phyloP scores from a whole-genome alignment of 2,888 invertebrate species.

The Deroplatys truncata region DNA sequence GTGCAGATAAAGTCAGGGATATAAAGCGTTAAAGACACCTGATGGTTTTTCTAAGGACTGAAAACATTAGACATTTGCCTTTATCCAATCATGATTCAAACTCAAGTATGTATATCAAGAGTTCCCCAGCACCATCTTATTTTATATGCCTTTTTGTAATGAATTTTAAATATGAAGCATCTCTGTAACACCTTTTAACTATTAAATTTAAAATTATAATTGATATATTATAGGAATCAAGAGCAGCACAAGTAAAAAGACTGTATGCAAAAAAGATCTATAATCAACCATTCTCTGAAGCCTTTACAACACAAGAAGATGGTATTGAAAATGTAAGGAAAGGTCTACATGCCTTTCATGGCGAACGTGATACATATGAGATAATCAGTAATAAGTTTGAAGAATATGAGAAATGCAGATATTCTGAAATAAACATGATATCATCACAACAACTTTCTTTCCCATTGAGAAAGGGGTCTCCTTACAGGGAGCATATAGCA shows the following conservation, averaged over 20 bases:
- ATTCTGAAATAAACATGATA: background rate
- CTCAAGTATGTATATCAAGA: no score
- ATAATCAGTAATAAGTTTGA: constrained; percentile 9
- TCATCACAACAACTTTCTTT: background rate
- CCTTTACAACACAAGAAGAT: background rate
- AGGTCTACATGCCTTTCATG: constrained; percentile 9
- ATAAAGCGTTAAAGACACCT: no score
- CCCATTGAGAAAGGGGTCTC: background rate
- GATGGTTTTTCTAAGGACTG: no score
- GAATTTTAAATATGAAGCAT: no score
- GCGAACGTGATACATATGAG: constrained; percentile 2
- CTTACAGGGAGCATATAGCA: background rate
- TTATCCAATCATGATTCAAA: no score
- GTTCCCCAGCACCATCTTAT: no score
- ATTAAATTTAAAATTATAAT: background rate
- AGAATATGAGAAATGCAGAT: constrained; percentile 17
- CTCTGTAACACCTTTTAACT: no score
- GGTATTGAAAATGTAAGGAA: constrained; percentile 3
- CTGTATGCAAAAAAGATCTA: background rate
- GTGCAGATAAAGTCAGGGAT: no score
- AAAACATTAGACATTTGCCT: no score
- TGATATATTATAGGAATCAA: background rate
- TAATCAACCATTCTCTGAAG: background rate
- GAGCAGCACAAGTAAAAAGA: background rate
- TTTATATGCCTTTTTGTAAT: no score